Evolutionary conservation across 2,797 vertebrate species (phyloP), one percentile per base, ranked within the genome.

Genomic region (Acanthurus tractus): DNA sequence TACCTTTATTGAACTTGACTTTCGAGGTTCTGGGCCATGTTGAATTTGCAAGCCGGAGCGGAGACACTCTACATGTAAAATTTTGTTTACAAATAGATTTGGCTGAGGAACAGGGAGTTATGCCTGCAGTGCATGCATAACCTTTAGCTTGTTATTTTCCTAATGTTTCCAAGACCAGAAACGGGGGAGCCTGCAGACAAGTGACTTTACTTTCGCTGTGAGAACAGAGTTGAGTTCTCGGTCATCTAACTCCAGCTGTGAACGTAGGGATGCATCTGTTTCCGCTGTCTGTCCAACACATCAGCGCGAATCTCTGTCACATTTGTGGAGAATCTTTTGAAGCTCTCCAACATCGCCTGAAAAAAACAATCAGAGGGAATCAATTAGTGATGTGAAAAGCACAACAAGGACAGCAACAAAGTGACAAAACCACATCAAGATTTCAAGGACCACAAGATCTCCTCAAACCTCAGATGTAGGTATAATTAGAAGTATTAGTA

Each of bases 1-100:
- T 89, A 92, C 90, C 90, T 91, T 88, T 86, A 88, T 38, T 87
- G 77, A 78, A 56, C 52, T 85, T 49, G 79, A 63, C 76, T 87
- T 55, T 49, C 17, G 38, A 63, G 40, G 61, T 74, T 84, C 63
- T 79, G 74, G 63, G 73, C 76, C 91, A 93, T 93, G 80, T 36
- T 88, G 86, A 86, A 70, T 75, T 64, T 68, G 61, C 61, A 38
- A 80, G 44, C 62, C 38, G 7, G 52, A 55, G 56, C 34, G 9
- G 61, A 78, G 54, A 76, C 54, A 46, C 67, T 76, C 74, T 46
- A 69, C 50, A 75, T 76, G 54, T 73, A 74, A 75, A 70, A 64
- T 72, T 46, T 59, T 72, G 79, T 72, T 75, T 67, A 50, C n/a
- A 77, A 81, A 82, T 23, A 54, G 82, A 76, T 72, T 76, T 77